phyloP scores from a whole-genome alignment of 2,113 vertebrate species.

The Plectropomus leopardus region DNA sequence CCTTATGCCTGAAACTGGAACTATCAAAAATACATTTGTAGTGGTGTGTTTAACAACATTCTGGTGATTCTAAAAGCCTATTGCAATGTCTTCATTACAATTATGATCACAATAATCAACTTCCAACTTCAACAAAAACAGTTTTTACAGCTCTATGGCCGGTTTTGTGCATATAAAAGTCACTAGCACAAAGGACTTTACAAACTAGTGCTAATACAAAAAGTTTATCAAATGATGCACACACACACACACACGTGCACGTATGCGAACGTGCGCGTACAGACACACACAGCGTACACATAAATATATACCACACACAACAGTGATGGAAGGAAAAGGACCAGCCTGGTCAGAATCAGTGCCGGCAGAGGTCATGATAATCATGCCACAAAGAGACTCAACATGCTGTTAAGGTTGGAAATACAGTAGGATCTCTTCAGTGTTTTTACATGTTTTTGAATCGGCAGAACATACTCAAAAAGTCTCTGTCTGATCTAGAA shows the following conservation, averaged over 20 bases:
- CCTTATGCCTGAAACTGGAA: slow-evolving; percentile 34
- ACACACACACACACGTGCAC: slow-evolving; percentile 30
- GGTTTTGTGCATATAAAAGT: slow-evolving; percentile 72
- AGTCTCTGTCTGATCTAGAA: slow-evolving; percentile 35
- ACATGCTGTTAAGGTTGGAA: slow-evolving; percentile 42
- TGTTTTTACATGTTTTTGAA: slow-evolving; percentile 35
- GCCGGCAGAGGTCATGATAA: slow-evolving; percentile 39
- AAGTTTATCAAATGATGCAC: slow-evolving; percentile 59
- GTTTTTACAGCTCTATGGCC: slow-evolving; percentile 45
- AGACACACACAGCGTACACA: slow-evolving; percentile 28
- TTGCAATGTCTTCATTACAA: slow-evolving; percentile 54
- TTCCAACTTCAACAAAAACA: slow-evolving; percentile 30
- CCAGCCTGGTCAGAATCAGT: slow-evolving; percentile 48
- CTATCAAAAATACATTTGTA: slow-evolving; percentile 59
- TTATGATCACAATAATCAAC: slow-evolving; percentile 52
- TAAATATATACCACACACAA: slow-evolving; percentile 11
- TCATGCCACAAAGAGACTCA: slow-evolving; percentile 56
- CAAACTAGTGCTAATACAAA: slow-evolving; percentile 66
- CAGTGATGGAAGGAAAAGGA: slow-evolving; percentile 52
- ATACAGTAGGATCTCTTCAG: slow-evolving; percentile 31
- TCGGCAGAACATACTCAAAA: slow-evolving; percentile 17
- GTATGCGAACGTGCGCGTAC: slow-evolving; percentile 7
- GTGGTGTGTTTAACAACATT: slow-evolving; percentile 58
- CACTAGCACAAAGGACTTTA: slow-evolving; percentile 53
- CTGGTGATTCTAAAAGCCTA: slow-evolving; percentile 66